Percentiles rank a stretch among this genome's conserved stretches.
Conservation (phyloP, 2,113 vertebrate genomes). For the Hyaena hyaena region DNA sequence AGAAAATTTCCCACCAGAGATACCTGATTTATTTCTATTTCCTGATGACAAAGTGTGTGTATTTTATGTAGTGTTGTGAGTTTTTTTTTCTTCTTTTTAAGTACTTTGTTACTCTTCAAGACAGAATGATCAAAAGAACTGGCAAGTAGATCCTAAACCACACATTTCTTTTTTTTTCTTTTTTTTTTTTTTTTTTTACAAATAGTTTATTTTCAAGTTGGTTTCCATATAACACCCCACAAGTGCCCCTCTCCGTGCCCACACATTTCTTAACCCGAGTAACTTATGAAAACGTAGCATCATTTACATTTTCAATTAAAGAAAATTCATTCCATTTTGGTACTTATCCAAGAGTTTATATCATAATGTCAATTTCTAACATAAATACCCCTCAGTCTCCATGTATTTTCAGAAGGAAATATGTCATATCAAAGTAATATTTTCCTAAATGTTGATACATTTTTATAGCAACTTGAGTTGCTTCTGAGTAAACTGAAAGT, state of each 20-base stretch:
- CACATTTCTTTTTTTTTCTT: neutral
- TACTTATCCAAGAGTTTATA: neutral
- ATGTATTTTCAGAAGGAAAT: constrained; percentile 43
- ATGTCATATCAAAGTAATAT: neutral
- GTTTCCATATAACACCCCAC: too few species aligned
- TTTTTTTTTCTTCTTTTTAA: neutral
- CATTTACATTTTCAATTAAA: neutral
- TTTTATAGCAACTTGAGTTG: constrained; percentile 34
- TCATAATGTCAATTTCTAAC: neutral
- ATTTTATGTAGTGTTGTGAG: neutral
- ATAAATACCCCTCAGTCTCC: neutral
- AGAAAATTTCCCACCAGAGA: neutral
- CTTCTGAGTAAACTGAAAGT: neutral
- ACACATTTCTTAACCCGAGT: neutral
- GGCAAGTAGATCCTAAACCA: neutral
- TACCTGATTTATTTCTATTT: constrained; percentile 23
- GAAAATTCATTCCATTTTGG: neutral
- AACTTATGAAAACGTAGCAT: neutral
- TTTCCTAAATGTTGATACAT: constrained; percentile 39
- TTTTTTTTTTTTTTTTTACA: too few species aligned
- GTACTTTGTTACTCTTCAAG: neutral
- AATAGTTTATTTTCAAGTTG: too few species aligned
- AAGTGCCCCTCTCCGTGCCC: too few species aligned
- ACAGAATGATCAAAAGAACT: neutral
- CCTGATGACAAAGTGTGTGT: neutral